Percentiles rank a stretch among this genome's conserved stretches.
phyloP scores from a whole-genome alignment of 2,113 vertebrate species.

The Dendrocopos noguchii region DNA sequence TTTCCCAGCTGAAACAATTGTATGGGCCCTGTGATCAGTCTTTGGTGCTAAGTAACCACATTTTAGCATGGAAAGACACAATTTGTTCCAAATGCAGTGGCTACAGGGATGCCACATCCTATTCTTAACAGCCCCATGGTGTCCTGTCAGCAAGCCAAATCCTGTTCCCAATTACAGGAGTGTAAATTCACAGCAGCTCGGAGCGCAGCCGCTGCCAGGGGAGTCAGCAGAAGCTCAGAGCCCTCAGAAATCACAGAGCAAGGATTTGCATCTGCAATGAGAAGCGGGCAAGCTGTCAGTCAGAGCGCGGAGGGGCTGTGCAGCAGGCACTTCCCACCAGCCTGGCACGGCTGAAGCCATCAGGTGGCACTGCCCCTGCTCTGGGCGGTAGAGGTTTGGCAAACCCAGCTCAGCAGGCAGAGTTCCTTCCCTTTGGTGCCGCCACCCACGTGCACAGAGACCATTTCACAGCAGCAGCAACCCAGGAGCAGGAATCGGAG shows the following conservation, averaged over 20 bases:
- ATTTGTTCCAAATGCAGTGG: background rate
- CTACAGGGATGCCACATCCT: background rate
- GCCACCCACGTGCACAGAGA: accelerated
- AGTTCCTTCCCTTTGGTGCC: background rate
- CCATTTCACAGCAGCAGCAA: background rate
- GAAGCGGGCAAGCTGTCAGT: background rate
- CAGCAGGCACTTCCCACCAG: background rate
- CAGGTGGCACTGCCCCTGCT: background rate
- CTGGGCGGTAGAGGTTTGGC: background rate
- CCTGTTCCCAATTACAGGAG: background rate
- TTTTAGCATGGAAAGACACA: background rate
- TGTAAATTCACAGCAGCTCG: background rate
- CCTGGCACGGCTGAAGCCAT: background rate
- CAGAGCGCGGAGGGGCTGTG: accelerated
- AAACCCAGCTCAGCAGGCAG: accelerated
- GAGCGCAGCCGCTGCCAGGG: background rate
- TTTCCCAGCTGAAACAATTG: no score
- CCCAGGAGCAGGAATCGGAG: background rate
- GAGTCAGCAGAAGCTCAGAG: background rate
- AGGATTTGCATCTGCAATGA: background rate
- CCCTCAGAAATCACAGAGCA: background rate
- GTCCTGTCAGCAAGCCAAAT: background rate
- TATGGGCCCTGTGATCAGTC: background rate
- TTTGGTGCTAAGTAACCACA: background rate
- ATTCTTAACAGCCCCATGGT: background rate